Evolutionary conservation across 2,888 invertebrate species (phyloP).

Genomic region (Drosophila emarginata): DNA sequence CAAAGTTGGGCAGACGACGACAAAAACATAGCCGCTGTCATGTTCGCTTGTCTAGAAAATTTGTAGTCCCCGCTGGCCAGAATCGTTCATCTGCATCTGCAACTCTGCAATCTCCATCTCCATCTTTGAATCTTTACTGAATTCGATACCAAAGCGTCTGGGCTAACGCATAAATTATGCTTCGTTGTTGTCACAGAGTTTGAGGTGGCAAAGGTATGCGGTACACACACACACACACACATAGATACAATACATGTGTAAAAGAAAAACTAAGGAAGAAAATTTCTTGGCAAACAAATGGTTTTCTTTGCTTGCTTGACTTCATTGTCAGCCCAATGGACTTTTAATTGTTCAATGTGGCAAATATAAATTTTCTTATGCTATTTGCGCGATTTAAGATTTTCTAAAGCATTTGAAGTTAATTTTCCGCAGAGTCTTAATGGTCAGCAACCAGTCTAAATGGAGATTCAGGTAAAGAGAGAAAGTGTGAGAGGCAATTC

Average conservation of each 20-base stretch:
- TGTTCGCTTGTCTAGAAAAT: slow-evolving; percentile 69
- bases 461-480: neutral
- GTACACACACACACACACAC: neutral
- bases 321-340: slow-evolving; percentile 51
- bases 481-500: slow-evolving; percentile 19
- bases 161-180: slow-evolving; percentile 70
- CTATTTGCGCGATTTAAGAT: slow-evolving; percentile 60
- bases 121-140: slow-evolving; percentile 24
- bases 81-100: slow-evolving; percentile 23
- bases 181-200: slow-evolving; percentile 62
- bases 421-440: slow-evolving; percentile 53
- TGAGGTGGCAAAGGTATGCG: slow-evolving; percentile 60
- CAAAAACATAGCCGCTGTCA: slow-evolving; percentile 68
- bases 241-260: slow-evolving; percentile 29
- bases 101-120: slow-evolving; percentile 9
- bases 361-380: slow-evolving; percentile 59
- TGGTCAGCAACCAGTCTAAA: slow-evolving; percentile 28
- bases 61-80: slow-evolving; percentile 48
- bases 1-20: slow-evolving; percentile 35
- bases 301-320: slow-evolving; percentile 21
- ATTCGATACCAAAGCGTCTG: slow-evolving; percentile 39
- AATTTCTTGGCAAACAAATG: slow-evolving; percentile 63
- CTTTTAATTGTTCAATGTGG: slow-evolving; percentile 65
- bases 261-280: slow-evolving; percentile 23
- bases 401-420: slow-evolving; percentile 65